Conservation (phyloP, 2,797 vertebrate genomes). For the Rachycentron canadum region DNA sequence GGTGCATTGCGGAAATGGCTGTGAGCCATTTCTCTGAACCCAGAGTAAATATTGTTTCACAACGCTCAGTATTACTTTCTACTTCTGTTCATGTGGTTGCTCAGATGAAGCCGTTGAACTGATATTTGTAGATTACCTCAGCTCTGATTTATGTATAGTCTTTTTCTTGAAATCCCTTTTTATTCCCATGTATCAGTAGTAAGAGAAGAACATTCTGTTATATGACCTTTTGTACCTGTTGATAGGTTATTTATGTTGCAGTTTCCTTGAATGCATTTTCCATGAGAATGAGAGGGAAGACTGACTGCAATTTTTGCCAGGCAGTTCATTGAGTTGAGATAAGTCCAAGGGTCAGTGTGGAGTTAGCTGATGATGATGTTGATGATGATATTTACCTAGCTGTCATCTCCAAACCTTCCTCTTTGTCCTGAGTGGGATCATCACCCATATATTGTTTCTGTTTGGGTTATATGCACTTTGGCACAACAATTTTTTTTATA, state of each 20-base stretch:
- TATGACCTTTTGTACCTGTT: slow-evolving; percentile 21
- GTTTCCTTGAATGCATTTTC: slow-evolving; percentile 48
- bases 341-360: slow-evolving; percentile 45
- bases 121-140: slow-evolving; percentile 31
- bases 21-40: slow-evolving; percentile 43
- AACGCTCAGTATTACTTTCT: slow-evolving; percentile 58
- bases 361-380: slow-evolving; percentile 9
- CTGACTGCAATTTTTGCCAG: slow-evolving; percentile 36
- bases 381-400: slow-evolving; percentile 48
- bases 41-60: slow-evolving; percentile 72
- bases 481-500: not conserved
- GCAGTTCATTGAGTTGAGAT: slow-evolving; percentile 35
- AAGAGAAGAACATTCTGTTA: slow-evolving; percentile 4
- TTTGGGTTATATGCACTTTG: slow-evolving; percentile 2
- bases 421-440: slow-evolving; percentile 19
- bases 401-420: slow-evolving; percentile 26
- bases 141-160: slow-evolving; percentile 11
- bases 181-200: not conserved
- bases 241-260: slow-evolving; percentile 35
- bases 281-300: slow-evolving; percentile 24
- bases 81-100: slow-evolving; percentile 43
- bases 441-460: slow-evolving; percentile 11
- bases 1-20: slow-evolving; percentile 51
- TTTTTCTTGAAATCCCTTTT: slow-evolving; percentile 13
- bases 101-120: slow-evolving; percentile 21